Conservation (phyloP, 2,888 invertebrate species). For the Empis stercorea region DNA sequence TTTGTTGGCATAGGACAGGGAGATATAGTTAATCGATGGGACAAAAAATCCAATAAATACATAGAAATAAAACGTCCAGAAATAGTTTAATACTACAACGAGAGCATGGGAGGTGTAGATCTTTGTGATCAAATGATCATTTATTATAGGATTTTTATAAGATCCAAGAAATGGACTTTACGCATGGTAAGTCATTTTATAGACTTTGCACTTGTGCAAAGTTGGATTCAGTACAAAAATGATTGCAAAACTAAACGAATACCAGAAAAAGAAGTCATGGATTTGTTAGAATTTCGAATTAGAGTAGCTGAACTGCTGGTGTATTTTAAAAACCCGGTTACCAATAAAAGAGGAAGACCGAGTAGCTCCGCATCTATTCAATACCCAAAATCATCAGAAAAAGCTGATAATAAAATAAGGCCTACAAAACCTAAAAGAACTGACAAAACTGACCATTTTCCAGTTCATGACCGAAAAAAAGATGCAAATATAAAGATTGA, state of each 20-base stretch:
- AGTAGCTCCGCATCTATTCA: neutral
- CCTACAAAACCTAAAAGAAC: neutral
- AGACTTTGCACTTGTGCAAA: slow-evolving; percentile 12
- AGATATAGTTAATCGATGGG: slow-evolving; percentile 16
- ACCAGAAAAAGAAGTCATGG: slow-evolving; percentile 1
- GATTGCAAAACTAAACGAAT: neutral
- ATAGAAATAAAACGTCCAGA: slow-evolving; percentile 15
- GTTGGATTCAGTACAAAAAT: slow-evolving; percentile 12
- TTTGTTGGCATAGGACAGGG: slow-evolving; percentile 14
- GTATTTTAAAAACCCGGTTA: neutral
- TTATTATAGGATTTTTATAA: slow-evolving; percentile 18
- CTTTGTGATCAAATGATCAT: slow-evolving; percentile 18
- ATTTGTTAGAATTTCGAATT: slow-evolving; percentile 3
- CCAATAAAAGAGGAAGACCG: neutral
- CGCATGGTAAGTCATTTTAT: slow-evolving; percentile 14
- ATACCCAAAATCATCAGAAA: neutral
- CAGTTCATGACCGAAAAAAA: neutral
- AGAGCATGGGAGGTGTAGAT: slow-evolving; percentile 22
- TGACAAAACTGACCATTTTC: neutral
- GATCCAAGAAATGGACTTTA: slow-evolving; percentile 16
- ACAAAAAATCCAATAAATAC: slow-evolving; percentile 14
- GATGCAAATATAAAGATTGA: neutral
- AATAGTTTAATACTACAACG: slow-evolving; percentile 16
- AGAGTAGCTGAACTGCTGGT: neutral
- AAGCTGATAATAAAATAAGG: neutral